These are phyloP conservation scores for Ceyx erithaca DNA, from an alignment of 2,797 vertebrate genomes.

Conservation along the genomic window DNA sequence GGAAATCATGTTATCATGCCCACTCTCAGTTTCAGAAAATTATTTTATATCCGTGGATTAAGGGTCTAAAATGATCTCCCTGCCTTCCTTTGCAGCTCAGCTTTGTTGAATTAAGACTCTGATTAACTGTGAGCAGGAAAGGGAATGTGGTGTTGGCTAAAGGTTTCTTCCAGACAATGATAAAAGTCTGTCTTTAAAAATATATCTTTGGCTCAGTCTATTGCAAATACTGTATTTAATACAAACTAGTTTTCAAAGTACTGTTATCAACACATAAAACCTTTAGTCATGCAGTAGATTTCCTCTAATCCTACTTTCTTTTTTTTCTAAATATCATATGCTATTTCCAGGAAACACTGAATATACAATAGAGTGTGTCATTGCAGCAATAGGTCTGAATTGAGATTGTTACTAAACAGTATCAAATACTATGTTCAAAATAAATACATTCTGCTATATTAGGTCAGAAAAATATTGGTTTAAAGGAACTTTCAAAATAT, in stretches of 20 bases:
- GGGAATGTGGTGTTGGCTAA: not conserved
- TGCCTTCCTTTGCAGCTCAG: not conserved
- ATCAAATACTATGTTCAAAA: not conserved
- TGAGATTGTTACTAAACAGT: not conserved
- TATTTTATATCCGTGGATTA: not conserved
- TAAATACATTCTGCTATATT: not conserved
- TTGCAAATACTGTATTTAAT: not conserved
- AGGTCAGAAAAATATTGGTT: not conserved
- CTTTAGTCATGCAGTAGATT: not conserved
- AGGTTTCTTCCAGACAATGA: not conserved
- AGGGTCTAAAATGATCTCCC: not conserved
- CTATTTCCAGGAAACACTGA: not conserved
- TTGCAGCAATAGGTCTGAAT: not conserved
- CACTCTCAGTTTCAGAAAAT: not conserved
- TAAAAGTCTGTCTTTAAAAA: slow-evolving; percentile 8
- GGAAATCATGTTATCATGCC: not conserved
- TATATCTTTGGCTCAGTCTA: not conserved
- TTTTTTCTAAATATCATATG: not conserved
- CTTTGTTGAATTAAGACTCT: slow-evolving; percentile 18
- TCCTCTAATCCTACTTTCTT: slow-evolving; percentile 22
- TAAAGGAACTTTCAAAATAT: not conserved
- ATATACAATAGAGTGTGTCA: not conserved
- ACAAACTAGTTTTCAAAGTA: not conserved
- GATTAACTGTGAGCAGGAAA: not conserved
- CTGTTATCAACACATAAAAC: slow-evolving; percentile 28